A percentile compares a stretch with the other conserved stretches of the same genome.
phyloP scores from a whole-genome alignment of 1,140 invertebrate genomes.

The Octopus sinensis region DNA sequence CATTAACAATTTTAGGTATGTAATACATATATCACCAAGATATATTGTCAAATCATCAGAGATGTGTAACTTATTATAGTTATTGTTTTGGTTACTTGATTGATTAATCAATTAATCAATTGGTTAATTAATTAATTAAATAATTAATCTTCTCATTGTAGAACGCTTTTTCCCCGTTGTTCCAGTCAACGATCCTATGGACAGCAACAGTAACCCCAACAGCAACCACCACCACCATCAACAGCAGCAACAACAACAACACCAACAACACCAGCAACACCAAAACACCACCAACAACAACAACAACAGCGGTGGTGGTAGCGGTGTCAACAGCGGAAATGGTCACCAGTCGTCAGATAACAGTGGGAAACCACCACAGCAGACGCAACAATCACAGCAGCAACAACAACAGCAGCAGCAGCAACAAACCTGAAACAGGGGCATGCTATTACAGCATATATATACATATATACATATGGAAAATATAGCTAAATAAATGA shows the following conservation, averaged over 20 bases:
- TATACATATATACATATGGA: no score
- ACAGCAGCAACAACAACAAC: slow-evolving; percentile 34
- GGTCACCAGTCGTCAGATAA: slow-evolving; percentile 25
- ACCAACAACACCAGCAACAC: slow-evolving; percentile 3
- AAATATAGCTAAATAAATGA: no score
- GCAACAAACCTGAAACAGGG: slow-evolving; percentile 32
- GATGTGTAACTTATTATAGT: background rate
- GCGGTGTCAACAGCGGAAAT: slow-evolving; percentile 23
- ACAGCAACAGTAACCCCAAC: slow-evolving; percentile 27
- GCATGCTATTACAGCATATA: no score
- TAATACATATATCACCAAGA: background rate
- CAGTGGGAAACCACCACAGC: slow-evolving; percentile 23
- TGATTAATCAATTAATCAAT: background rate
- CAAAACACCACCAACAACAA: no score
- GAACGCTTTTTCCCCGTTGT: slow-evolving; percentile 48
- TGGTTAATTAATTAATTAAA: background rate
- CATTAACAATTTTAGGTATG: background rate
- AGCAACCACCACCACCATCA: slow-evolving; percentile 36
- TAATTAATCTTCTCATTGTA: slow-evolving; percentile 28
- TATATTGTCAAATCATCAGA: background rate
- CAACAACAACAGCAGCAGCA: slow-evolving; percentile 27
- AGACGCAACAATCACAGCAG: slow-evolving; percentile 19
- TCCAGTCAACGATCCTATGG: slow-evolving; percentile 43
- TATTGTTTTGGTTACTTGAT: background rate
- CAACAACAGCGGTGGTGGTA: slow-evolving; percentile 18